Base-by-base conservation (phyloP, 2,888 invertebrate species). In the Drosophila emarginata region DNA sequence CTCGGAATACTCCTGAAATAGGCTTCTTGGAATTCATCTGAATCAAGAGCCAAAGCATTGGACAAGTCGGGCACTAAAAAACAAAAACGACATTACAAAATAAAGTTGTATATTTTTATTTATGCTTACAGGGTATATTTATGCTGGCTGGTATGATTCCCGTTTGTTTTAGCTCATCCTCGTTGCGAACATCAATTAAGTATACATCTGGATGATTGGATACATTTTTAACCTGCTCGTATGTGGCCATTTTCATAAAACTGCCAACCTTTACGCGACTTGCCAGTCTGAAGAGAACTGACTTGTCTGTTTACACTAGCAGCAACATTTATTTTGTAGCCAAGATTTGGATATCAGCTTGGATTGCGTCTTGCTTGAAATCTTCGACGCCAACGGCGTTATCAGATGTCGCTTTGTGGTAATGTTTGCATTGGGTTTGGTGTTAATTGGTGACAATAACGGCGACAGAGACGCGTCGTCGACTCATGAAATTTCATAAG, bases 141-240 rank as follows among this genome's bases (percentile, higher is more conserved):
- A 96, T 93, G 85, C 95, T 95, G 62, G 94, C 94, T 45, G 96
- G 96, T 73, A 96, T 94, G 76, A 92, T 92, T 11, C 96, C 96
- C 80, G 95, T 94, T 87, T 95, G 94, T 68, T 93, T 90, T 18
- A 96, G 89, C 90, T 96, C 96, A 57, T 93, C 92, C 62, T 95
- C 94, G 88, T 96, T 95, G 82, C 96, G 94, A 0, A 96, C 96
- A 92, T 96, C 96, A 69, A 97, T 93, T 45, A 96, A 93, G 18
- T 94, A 90, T 57, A 93, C 92, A 61, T 91, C 91, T 3, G 92
- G 90, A 37, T 92, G 90, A 72, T 93, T 92, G 67, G 92, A 92
- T 54, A 93, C 91, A 52, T 92, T 91, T 87, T 93, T 91, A n/a
- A 94, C 85, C 76, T 93, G 92, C 53, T 93, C 92, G 76, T 92